These are phyloP conservation scores for Rhyacophila brunnea DNA, from an alignment of 1,140 invertebrate species.

Conservation along the genomic window DNA sequence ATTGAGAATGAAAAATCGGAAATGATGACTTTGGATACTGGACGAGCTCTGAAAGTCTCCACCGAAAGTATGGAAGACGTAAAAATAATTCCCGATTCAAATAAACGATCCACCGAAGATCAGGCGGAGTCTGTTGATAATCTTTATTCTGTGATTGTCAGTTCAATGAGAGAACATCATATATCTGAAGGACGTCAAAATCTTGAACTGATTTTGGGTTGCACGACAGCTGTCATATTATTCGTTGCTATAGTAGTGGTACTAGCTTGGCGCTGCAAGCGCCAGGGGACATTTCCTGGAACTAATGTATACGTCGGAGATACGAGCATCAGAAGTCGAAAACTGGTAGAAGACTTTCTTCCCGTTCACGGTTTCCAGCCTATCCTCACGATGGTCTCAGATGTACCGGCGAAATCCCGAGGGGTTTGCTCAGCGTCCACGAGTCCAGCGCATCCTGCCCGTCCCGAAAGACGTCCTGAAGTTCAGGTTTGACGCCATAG, in stretches of 20 bases:
- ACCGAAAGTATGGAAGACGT: constrained; percentile 60
- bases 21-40: constrained; percentile 62
- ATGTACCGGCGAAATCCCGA: constrained; percentile 41
- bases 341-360: constrained; percentile 58
- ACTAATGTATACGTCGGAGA: constrained; percentile 60
- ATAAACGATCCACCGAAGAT: constrained; percentile 38
- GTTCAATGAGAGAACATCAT: constrained; percentile 57
- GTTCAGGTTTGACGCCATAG: constrained; percentile 64
- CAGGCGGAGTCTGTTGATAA: constrained; percentile 50
- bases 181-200: constrained; percentile 51
- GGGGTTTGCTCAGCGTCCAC: constrained; percentile 37
- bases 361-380: constrained; percentile 57
- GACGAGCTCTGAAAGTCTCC: constrained; percentile 58
- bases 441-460: constrained; percentile 30
- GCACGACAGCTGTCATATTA: constrained; percentile 55
- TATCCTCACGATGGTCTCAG: constrained; percentile 53
- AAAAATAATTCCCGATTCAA: constrained; percentile 45
- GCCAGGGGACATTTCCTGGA: constrained; percentile 54
- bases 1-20: constrained; percentile 61
- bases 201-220: constrained; percentile 56
- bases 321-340: constrained; percentile 55
- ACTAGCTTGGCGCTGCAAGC: constrained; percentile 54
- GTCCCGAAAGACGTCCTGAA: constrained; percentile 43
- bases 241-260: constrained; percentile 55
- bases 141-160: constrained; percentile 58